These are phyloP conservation scores for Delphinus delphis DNA, from an alignment of 2,113 vertebrate species.

Conservation along the genomic window DNA sequence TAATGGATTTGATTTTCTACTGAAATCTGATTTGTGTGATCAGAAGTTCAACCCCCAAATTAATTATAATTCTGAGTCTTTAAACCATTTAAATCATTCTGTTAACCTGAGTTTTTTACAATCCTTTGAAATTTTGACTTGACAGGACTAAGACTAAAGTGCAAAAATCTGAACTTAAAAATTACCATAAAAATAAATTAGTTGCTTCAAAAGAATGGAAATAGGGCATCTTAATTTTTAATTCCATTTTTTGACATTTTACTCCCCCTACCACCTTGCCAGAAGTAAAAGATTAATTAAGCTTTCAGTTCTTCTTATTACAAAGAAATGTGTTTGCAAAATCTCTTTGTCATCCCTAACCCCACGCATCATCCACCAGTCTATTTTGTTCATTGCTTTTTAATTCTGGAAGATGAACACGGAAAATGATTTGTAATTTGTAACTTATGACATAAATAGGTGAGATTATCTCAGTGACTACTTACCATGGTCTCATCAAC, in stretches of 20 bases:
- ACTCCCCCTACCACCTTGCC: not conserved
- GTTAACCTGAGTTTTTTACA: not conserved
- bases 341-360: not conserved
- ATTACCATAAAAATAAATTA: conserved; percentile 36
- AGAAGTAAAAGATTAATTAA: conserved; percentile 38
- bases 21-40: not conserved
- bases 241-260: not conserved
- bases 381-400: not conserved
- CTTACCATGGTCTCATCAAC: not conserved
- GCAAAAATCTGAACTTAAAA: conserved; percentile 13
- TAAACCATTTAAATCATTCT: not conserved
- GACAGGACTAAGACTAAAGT: not conserved
- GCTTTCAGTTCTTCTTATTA: not conserved
- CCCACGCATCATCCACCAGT: not conserved
- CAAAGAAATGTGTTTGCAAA: conserved; percentile 23
- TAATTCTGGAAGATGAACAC: not conserved
- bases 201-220: not conserved
- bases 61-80: not conserved
- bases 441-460: not conserved
- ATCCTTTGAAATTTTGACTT: not conserved
- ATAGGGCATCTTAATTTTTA: not conserved
- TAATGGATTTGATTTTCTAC: not conserved
- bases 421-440: not conserved
- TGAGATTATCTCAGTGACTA: not conserved
- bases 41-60: not conserved